Base-by-base conservation (phyloP, 2,113 vertebrate genomes). In the Mesembrinibis cayennensis region DNA sequence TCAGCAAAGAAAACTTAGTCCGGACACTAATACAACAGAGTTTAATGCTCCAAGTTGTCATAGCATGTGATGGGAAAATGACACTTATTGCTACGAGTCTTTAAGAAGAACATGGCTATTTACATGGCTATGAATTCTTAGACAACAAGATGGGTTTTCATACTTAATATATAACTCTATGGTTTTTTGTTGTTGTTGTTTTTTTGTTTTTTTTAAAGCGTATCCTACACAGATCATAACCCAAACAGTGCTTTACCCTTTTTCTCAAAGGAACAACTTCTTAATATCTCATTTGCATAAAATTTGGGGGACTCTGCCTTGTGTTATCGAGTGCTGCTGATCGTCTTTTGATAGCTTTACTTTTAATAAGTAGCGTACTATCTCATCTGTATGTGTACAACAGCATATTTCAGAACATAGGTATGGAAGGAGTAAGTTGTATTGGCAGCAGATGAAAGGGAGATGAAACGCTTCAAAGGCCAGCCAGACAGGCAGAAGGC, bases 391-490 rank as follows among this genome's bases (percentile, higher is more conserved):
- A 5, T 94, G 87, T 93, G 87, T 72, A 85, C 45, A 47, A 20
- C 66, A 82, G 94, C 93, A 80, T 91, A 96, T 85, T 95, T 95
- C 63, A 86, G 96, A 90, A 65, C 87, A 67, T 7, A 91, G 91
- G 84, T 90, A 92, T 77, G 93, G 96, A 91, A 93, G 76, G 74
- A 93, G 62, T 34, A 36, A 90, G 93, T 52, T 93, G 90, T 30
- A 30, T 56, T 97, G 96, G 96, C 96, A 96, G 90, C 87, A 93
- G 95, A 97, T 96, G 71, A 97, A 97, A 97, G 96, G 12, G 8
- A 91, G 90, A 72, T 58, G 82, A 32, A 76, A 32, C 30, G 93
- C 96, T 96, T 96, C 96, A 97, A 97, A 96, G 92, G 94, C 74
- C 93, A 96, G 81, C 5, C 77, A 91, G 74, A 3, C 89, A 97